phyloP scores from a whole-genome alignment of 2,113 vertebrate species.

The Chrysochloris asiatica region DNA sequence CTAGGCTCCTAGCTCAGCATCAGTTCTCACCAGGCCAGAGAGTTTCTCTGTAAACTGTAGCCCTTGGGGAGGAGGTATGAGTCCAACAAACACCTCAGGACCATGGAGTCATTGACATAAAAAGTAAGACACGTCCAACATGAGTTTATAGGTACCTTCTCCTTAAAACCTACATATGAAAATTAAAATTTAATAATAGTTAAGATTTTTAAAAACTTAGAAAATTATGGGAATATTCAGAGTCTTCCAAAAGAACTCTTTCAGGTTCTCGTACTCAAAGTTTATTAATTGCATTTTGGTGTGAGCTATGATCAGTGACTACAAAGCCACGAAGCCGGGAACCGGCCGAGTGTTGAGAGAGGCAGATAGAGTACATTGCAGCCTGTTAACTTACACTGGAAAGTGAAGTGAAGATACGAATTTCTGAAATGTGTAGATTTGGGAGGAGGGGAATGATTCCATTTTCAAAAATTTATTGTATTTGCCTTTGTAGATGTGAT shows the following conservation, averaged over 20 bases:
- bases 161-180: slow-evolving; percentile 53
- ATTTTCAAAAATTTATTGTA: slow-evolving; percentile 9
- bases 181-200: slow-evolving; percentile 48
- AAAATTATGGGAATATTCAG: slow-evolving; percentile 48
- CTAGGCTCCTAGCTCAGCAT: neutral
- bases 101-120: neutral
- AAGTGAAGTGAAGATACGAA: neutral
- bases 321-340: neutral
- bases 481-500: slow-evolving; percentile 31
- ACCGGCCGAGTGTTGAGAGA: neutral
- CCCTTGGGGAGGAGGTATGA: neutral
- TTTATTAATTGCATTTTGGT: slow-evolving; percentile 51
- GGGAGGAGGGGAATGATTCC: neutral
- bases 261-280: slow-evolving; percentile 35
- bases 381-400: slow-evolving; percentile 8
- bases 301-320: slow-evolving; percentile 23
- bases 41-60: neutral
- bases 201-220: slow-evolving; percentile 25
- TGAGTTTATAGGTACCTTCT: neutral
- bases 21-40: neutral
- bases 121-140: neutral
- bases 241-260: slow-evolving; percentile 49
- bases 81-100: neutral
- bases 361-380: neutral
- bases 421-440: slow-evolving; percentile 17